Evolutionary conservation across 2,113 vertebrate species (phyloP).

Genomic region (Sylvietta virens): DNA sequence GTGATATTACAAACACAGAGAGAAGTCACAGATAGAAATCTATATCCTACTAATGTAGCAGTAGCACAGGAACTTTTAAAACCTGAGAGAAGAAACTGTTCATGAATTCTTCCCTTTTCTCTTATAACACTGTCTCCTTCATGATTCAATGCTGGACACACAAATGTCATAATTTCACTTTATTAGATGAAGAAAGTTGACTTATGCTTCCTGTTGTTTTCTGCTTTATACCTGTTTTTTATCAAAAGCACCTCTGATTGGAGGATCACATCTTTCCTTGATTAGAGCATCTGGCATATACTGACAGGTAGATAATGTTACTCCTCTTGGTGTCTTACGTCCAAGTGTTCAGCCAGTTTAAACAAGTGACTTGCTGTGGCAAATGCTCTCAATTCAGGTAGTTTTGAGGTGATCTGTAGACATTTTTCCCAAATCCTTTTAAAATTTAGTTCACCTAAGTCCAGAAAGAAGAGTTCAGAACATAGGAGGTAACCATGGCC

Average conservation of each 20-base stretch:
- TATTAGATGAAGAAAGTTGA: background rate
- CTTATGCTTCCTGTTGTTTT: background rate
- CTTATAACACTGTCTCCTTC: background rate
- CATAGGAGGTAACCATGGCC: background rate
- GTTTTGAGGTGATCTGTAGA: background rate
- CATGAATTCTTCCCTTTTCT: background rate
- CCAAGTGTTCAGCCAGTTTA: background rate
- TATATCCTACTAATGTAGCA: background rate
- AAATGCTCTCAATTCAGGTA: background rate
- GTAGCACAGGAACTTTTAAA: background rate
- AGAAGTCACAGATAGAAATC: background rate
- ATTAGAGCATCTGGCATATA: background rate
- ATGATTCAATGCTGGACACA: background rate
- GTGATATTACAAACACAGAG: background rate
- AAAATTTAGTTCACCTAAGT: background rate
- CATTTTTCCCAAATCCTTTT: background rate
- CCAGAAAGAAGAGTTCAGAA: background rate
- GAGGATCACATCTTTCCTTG: background rate
- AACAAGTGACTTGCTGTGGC: background rate
- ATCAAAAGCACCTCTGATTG: background rate
- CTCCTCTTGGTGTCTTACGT: background rate
- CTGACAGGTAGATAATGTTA: background rate
- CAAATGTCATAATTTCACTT: background rate
- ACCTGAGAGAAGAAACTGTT: background rate
- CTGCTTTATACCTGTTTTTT: background rate